Conservation (phyloP, 2,113 vertebrate species). For the Orycteropus afer region DNA sequence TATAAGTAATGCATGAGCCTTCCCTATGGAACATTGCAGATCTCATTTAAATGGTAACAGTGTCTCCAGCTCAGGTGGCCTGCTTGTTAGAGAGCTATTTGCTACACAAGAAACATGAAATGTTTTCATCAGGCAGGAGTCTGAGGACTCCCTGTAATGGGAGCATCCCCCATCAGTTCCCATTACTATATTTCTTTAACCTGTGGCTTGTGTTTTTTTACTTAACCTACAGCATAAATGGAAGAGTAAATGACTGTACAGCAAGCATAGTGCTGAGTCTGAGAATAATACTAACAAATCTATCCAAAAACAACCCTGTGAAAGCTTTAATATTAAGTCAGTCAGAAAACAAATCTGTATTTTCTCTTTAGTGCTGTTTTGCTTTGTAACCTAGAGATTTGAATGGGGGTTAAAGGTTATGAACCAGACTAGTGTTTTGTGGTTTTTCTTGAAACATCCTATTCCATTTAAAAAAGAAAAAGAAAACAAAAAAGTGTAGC, state of each 20-base stretch:
- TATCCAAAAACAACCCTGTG: background rate
- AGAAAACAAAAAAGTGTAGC: background rate
- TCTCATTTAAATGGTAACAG: background rate
- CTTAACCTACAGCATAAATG: background rate
- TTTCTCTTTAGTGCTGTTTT: background rate
- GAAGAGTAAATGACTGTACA: background rate
- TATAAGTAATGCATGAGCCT: background rate
- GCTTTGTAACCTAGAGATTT: background rate
- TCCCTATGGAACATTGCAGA: background rate
- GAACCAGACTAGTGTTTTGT: background rate
- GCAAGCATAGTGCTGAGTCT: background rate
- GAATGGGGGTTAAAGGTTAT: background rate
- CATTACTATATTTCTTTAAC: background rate
- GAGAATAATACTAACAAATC: background rate
- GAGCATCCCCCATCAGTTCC: background rate
- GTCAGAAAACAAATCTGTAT: background rate
- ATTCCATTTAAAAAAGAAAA: background rate
- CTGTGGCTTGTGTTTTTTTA: background rate
- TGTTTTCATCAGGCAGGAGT: background rate
- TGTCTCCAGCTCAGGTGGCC: background rate
- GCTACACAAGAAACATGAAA: background rate
- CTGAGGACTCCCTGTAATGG: background rate
- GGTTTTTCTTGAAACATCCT: background rate
- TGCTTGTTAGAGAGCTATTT: background rate
- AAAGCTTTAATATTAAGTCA: background rate